Conservation (phyloP, 2,113 vertebrate genomes). For the Pituophis catenifer region DNA sequence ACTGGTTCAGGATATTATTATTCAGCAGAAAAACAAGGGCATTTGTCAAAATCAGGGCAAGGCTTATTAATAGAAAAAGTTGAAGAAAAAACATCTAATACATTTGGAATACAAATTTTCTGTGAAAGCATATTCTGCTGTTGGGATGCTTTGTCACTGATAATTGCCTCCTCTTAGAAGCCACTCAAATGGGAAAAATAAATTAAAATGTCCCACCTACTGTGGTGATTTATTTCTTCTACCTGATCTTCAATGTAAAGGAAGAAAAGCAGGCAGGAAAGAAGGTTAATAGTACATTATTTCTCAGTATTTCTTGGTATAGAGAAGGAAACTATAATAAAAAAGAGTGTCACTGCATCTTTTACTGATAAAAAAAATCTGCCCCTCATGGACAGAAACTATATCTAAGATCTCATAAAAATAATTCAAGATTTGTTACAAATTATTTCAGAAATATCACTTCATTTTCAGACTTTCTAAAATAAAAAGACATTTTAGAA, state of each 20-base stretch:
- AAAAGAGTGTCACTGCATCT: not conserved
- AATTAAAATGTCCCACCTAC: not conserved
- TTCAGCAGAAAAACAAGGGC: slow-evolving; percentile 23
- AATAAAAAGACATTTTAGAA: not conserved
- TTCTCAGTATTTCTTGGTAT: not conserved
- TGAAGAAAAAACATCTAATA: not conserved
- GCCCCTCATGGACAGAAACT: not conserved
- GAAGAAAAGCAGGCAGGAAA: not conserved
- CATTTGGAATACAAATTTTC: not conserved
- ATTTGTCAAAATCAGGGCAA: not conserved
- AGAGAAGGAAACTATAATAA: not conserved
- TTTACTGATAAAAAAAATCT: not conserved
- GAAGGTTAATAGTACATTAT: not conserved
- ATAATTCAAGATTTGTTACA: not conserved
- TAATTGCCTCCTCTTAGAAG: not conserved
- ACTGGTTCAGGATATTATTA: slow-evolving; percentile 8
- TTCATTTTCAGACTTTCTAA: not conserved
- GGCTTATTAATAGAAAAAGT: not conserved
- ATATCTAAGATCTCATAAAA: not conserved
- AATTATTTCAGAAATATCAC: not conserved
- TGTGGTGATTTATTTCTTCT: not conserved
- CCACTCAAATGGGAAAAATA: not conserved
- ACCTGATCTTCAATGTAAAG: not conserved
- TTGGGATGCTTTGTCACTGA: not conserved
- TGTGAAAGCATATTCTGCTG: not conserved